These are phyloP conservation scores for Tadarida brasiliensis DNA, from an alignment of 2,797 vertebrate genomes.

Conservation along the genomic window DNA sequence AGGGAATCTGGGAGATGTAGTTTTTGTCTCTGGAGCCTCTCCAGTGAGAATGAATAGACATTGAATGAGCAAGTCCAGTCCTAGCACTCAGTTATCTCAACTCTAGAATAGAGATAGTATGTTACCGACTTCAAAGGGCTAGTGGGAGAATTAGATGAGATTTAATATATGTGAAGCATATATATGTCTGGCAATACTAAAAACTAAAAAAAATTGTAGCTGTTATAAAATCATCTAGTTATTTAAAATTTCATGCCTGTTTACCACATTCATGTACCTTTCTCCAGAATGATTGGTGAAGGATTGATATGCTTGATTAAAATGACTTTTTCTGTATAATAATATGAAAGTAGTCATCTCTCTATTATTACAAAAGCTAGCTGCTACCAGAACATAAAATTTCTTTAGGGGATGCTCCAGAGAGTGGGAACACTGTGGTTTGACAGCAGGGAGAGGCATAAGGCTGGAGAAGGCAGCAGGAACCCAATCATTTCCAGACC, in stretches of 20 bases:
- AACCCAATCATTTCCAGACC: not conserved
- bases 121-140: not conserved
- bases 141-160: not conserved
- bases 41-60: not conserved
- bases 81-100: not conserved
- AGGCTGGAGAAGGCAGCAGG: not conserved
- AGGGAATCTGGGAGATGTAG: not conserved
- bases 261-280: not conserved
- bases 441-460: not conserved
- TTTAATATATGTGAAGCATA: not conserved
- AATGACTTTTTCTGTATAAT: not conserved
- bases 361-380: constrained; percentile 13
- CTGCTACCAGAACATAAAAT: not conserved
- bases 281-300: not conserved
- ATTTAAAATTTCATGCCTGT: not conserved
- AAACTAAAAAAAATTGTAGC: not conserved
- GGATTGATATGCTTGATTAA: not conserved
- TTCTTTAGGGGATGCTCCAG: not conserved
- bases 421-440: not conserved
- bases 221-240: not conserved
- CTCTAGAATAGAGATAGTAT: not conserved
- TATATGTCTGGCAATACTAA: not conserved
- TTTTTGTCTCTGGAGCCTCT: constrained; percentile 21
- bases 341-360: not conserved
- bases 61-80: not conserved